Evolutionary conservation across 2,888 invertebrate species (phyloP).

Genomic region (Diarsia mendica): DNA sequence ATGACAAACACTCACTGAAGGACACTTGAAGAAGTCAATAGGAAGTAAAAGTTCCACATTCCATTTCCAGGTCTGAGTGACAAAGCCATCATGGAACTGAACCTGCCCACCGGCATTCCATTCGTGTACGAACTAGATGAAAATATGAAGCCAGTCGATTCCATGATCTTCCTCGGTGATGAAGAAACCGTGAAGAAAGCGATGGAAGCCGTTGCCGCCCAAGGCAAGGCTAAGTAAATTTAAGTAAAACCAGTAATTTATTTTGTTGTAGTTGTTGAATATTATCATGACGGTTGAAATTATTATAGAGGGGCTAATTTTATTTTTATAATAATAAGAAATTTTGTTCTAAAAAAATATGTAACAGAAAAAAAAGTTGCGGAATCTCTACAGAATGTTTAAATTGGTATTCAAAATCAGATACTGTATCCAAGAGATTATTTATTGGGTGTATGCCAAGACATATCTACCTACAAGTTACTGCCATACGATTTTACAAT

Average conservation of each 20-base stretch:
- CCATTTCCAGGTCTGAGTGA: constrained; percentile 91
- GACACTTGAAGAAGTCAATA: background rate
- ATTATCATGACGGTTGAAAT: constrained; percentile 37
- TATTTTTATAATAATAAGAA: constrained; percentile 19
- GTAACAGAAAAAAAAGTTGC: constrained; percentile 16
- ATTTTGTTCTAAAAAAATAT: constrained; percentile 6
- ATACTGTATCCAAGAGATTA: constrained; percentile 35
- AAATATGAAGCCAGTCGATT: constrained; percentile 92
- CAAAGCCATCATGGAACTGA: constrained; percentile 93
- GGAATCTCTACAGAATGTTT: constrained; percentile 54
- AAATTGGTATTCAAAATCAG: constrained; percentile 51
- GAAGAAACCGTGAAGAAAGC: constrained; percentile 94
- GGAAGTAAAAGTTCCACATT: background rate
- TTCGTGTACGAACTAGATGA: constrained; percentile 94
- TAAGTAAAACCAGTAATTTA: constrained; percentile 37
- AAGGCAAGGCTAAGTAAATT: constrained; percentile 93
- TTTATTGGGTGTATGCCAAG: constrained; percentile 62
- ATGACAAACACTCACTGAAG: background rate
- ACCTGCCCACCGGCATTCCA: constrained; percentile 95
- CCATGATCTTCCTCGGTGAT: constrained; percentile 94
- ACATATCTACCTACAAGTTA: constrained; percentile 32
- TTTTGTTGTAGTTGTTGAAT: constrained; percentile 45
- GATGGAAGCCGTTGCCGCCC: constrained; percentile 94
- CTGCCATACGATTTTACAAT: constrained; percentile 40
- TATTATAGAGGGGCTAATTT: constrained; percentile 30